A percentile compares a stretch with the other conserved stretches of the same genome.
Conservation (phyloP, 1,140 invertebrate species). For the Pseudomyrmex flavicornis region DNA sequence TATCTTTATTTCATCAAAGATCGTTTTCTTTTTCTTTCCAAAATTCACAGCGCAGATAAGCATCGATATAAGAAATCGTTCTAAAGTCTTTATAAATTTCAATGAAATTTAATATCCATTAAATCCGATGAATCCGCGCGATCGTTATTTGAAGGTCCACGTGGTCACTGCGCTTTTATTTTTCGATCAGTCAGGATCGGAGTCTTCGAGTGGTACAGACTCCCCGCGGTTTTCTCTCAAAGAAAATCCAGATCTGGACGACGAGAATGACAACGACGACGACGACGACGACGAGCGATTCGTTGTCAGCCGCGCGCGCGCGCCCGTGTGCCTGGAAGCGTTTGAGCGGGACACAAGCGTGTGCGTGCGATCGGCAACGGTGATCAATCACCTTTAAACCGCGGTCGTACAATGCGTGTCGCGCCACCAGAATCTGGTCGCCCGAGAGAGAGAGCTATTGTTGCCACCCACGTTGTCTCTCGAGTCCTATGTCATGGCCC, state of each 20-base stretch:
- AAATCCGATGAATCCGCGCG: neutral
- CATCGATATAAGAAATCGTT: constrained; percentile 18
- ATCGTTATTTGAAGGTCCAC: constrained; percentile 2
- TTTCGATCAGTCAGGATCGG: constrained; percentile 68
- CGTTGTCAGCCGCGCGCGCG: constrained; percentile 62
- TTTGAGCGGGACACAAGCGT: constrained; percentile 61
- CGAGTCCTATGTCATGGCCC: constrained; percentile 36
- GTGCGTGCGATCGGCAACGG: constrained; percentile 68
- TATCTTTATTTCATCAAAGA: neutral
- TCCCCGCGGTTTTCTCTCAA: constrained; percentile 68
- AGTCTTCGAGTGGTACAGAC: constrained; percentile 45
- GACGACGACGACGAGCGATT: constrained; percentile 57
- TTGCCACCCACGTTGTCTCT: constrained; percentile 79
- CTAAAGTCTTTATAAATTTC: constrained; percentile 21
- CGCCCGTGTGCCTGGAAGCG: constrained; percentile 38
- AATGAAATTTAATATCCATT: constrained; percentile 43
- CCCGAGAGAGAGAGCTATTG: constrained; percentile 76
- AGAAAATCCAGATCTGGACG: constrained; percentile 70
- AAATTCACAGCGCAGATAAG: constrained; percentile 1
- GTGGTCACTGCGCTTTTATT: constrained; percentile 37
- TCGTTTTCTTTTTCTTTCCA: neutral
- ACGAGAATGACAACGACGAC: constrained; percentile 29
- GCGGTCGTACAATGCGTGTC: constrained; percentile 74
- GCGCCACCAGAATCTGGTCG: constrained; percentile 74
- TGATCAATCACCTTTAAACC: constrained; percentile 76